Evolutionary conservation across 1,140 invertebrate genomes (phyloP).

Genomic region (Pentalonia nigronervosa): DNA sequence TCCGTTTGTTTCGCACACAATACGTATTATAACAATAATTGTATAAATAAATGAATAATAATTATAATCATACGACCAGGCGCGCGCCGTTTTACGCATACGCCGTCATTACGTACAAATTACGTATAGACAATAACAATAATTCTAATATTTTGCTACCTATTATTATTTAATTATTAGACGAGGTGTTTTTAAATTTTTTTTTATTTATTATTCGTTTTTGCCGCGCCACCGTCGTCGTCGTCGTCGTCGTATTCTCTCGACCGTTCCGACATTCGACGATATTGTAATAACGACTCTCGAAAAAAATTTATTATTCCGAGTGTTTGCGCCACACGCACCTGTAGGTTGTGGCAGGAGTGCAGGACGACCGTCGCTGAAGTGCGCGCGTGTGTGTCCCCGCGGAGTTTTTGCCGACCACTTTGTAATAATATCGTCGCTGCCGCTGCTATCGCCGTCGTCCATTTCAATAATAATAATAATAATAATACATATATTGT

Average conservation of each 20-base stretch:
- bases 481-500: background rate
- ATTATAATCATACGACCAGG: too few species aligned
- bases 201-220: background rate
- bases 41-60: background rate
- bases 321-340: background rate
- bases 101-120: too few species aligned
- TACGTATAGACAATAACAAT: too few species aligned
- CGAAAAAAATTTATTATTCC: background rate
- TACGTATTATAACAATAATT: background rate
- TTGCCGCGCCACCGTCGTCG: background rate
- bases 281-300: background rate
- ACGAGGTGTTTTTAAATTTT: background rate
- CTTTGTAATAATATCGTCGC: background rate
- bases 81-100: too few species aligned
- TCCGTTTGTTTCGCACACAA: background rate
- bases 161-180: too few species aligned
- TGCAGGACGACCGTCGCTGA: background rate
- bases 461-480: background rate
- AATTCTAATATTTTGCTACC: too few species aligned
- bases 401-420: background rate
- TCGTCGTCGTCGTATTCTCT: too few species aligned
- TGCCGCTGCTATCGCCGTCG: background rate
- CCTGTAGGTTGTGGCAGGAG: background rate
- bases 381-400: background rate
- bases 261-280: background rate